Evolutionary conservation across 2,797 vertebrate species (phyloP), one percentile per base, ranked within the genome.

Genomic region (Lutra lutra): DNA sequence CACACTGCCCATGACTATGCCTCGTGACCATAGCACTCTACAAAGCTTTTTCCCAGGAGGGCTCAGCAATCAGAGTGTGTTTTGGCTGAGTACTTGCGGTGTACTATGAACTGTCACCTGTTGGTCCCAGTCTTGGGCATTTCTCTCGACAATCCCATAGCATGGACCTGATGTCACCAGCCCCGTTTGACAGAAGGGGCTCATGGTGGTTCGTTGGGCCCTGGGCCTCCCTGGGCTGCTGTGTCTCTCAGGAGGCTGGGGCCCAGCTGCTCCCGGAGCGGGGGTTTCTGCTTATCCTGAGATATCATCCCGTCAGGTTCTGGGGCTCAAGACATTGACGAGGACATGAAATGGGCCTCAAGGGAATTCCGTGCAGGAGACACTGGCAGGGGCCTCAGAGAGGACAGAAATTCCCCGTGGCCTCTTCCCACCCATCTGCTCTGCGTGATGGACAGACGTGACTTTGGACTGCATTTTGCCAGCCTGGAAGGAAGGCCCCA

Each of bases 41-140:
- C 27, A 13, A 51, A 27, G n/a, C 12, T 6, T 35, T 29, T 4
- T 29, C 17, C 17, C 38, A 5, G 68, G 78, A 82, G 40, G 40
- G 40, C 32, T 38, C 40, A 13, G 17, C 10, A 13, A 25, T 51
- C 48, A 21, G 5, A 0, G 29, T 10, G 20, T 1, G 0, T 23
- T 66, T 40, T 29, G 29, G 18, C 85, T 48, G 43, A 27, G 48
- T 9, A 0, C 7, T 15, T 13, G 2, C 27, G 21, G 13, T 13
- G 29, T 12, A 27, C 40, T 25, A 0, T 0, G 18, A 3, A 23
- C 38, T 23, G 87, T 23, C 0, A 7, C 23, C 43, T 0, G n/a
- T 7, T 1, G 1, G 20, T 1, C n/a, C 48, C 20, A 0, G 1
- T 1, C 27, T 21, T 2, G 7, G 75, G 83, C 73, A 2, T 21